Evolutionary conservation across 2,113 vertebrate genomes (phyloP).

Genomic region (Trochalopteron elliotii): DNA sequence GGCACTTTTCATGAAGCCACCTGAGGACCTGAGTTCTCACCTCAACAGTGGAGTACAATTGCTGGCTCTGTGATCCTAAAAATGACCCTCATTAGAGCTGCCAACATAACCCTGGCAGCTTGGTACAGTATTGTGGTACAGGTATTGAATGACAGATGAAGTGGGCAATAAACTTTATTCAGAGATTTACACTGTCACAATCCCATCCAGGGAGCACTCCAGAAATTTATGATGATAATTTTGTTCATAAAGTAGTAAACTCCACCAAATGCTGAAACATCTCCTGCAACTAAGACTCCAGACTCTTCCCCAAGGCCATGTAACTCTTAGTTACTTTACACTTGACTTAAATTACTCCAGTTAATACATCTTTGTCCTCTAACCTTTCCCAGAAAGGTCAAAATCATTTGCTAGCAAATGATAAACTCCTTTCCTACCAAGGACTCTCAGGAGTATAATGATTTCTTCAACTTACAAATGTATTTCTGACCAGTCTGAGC

Average conservation of each 20-base stretch:
- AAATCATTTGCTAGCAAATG: conserved; percentile 51
- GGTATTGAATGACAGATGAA: not conserved
- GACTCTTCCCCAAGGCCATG: conserved; percentile 30
- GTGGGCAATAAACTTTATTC: not conserved
- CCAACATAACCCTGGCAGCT: not conserved
- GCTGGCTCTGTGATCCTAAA: not conserved
- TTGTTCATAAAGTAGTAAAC: not conserved
- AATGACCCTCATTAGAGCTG: not conserved
- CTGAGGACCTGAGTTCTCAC: not conserved
- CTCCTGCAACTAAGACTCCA: not conserved
- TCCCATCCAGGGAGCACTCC: not conserved
- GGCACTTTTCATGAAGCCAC: not conserved
- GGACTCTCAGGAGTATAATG: conserved; percentile 47
- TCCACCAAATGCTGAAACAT: not conserved
- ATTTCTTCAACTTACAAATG: conserved; percentile 23
- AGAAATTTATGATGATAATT: conserved; percentile 24
- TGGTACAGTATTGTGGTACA: not conserved
- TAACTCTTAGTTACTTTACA: conserved; percentile 29
- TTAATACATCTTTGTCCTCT: conserved; percentile 55
- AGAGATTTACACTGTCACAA: not conserved
- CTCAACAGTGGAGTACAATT: not conserved
- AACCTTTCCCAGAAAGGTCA: conserved; percentile 62
- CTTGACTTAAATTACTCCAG: conserved; percentile 24
- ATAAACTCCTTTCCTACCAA: conserved; percentile 34
- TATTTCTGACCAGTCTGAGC: not conserved